Conservation (phyloP, 1,140 invertebrate species). For the Plutomurus gul region DNA sequence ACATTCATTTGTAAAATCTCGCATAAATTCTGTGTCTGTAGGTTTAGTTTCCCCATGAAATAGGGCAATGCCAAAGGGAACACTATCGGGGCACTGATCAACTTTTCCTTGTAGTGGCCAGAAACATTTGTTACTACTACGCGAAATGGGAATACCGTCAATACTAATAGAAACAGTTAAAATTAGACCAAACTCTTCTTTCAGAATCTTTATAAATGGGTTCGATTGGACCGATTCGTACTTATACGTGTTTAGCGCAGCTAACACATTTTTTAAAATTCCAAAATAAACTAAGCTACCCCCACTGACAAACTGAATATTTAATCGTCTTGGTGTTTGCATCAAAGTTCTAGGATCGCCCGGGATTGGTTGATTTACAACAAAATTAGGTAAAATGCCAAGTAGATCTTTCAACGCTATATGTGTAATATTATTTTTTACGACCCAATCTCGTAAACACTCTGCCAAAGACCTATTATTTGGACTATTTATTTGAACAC, state of each 20-base stretch:
- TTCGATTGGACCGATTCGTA: background rate
- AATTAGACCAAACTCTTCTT: background rate
- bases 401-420: background rate
- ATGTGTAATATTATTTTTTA: background rate
- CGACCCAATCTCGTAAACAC: background rate
- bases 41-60: slow-evolving; percentile 23
- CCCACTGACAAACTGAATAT: background rate
- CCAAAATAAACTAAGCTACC: background rate
- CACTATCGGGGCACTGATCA: slow-evolving; percentile 48
- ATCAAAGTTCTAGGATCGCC: background rate
- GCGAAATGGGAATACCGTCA: slow-evolving; percentile 47
- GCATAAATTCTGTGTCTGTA: background rate
- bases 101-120: slow-evolving; percentile 55
- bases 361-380: background rate
- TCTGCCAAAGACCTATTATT: too few species aligned
- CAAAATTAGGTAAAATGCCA: background rate
- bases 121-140: slow-evolving; percentile 21
- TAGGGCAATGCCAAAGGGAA: slow-evolving; percentile 52
- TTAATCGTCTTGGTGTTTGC: background rate
- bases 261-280: background rate
- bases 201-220: background rate
- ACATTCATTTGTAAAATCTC: background rate
- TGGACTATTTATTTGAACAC: too few species aligned
- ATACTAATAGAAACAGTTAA: background rate
- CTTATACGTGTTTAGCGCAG: background rate